phyloP scores from a whole-genome alignment of 2,113 vertebrate species.

The Solea senegalensis region DNA sequence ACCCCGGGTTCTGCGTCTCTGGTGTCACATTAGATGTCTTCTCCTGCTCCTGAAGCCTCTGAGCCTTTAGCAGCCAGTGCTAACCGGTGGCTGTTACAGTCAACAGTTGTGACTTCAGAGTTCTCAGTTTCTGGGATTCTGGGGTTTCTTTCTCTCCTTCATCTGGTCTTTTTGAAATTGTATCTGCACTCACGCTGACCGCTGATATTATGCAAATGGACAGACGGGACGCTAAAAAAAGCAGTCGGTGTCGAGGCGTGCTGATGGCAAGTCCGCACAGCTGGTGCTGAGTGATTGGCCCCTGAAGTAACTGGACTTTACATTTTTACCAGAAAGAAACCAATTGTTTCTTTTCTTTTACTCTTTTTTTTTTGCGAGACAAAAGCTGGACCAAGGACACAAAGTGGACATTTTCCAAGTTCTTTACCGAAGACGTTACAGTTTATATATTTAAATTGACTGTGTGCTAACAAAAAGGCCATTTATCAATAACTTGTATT shows the following conservation, averaged over 20 bases:
- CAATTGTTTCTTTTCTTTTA: too few relatives aligned
- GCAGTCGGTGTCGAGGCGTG: constrained; percentile 34
- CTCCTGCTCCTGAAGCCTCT: constrained; percentile 18
- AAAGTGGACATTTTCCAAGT: too few relatives aligned
- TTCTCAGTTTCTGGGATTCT: constrained; percentile 37
- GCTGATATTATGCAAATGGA: constrained; percentile 53
- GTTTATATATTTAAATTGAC: too few relatives aligned
- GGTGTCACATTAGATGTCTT: constrained; percentile 50
- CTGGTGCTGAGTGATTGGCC: constrained; percentile 39
- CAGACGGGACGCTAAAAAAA: constrained; percentile 34
- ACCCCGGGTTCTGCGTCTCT: constrained; percentile 37
- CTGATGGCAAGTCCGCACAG: constrained; percentile 37
- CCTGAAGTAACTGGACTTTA: constrained; percentile 1
- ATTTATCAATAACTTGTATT: too few relatives aligned
- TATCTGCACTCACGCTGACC: constrained; percentile 39
- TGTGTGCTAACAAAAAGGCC: too few relatives aligned
- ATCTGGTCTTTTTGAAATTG: constrained; percentile 34
- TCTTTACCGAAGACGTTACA: too few relatives aligned
- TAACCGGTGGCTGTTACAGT: constrained; percentile 52
- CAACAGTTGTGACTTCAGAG: constrained; percentile 46
- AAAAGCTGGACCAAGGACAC: too few relatives aligned
- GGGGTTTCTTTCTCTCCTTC: constrained; percentile 32
- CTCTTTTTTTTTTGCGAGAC: too few relatives aligned
- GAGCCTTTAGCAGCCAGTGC: constrained; percentile 21
- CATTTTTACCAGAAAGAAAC: too few relatives aligned